Percentiles rank a stretch among this genome's conserved stretches.
These are phyloP conservation scores for Hydriomena furcata DNA, from an alignment of 2,888 invertebrate genomes.

Conservation along the genomic window DNA sequence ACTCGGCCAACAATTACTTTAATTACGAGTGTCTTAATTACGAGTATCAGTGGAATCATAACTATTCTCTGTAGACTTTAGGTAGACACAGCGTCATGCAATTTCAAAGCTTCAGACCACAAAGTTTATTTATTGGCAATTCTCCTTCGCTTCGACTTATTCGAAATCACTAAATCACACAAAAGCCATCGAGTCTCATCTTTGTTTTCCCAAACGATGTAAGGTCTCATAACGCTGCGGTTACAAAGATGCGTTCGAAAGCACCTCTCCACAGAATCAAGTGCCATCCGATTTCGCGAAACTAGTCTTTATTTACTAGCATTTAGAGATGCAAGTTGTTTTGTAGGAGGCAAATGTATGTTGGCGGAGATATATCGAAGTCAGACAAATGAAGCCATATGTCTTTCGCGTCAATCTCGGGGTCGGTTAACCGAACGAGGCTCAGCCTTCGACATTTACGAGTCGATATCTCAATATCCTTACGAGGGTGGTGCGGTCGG, in stretches of 20 bases:
- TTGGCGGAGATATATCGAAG: slow-evolving; percentile 72
- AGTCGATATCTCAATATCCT: slow-evolving; percentile 81
- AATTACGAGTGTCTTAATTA: no score
- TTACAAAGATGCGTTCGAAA: slow-evolving; percentile 64
- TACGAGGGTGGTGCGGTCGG: slow-evolving; percentile 60
- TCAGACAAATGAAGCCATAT: slow-evolving; percentile 80
- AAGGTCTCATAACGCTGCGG: slow-evolving; percentile 75
- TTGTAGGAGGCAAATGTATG: slow-evolving; percentile 21
- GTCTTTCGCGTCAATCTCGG: slow-evolving; percentile 67
- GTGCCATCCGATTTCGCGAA: slow-evolving; percentile 22
- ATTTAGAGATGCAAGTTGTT: slow-evolving; percentile 13
- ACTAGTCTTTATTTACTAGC: slow-evolving; percentile 33
- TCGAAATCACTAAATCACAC: slow-evolving; percentile 61
- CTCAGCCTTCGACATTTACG: slow-evolving; percentile 71
- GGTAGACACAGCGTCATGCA: slow-evolving; percentile 21
- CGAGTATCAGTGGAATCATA: no score
- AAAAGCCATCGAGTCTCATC: slow-evolving; percentile 65
- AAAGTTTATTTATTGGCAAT: slow-evolving; percentile 27
- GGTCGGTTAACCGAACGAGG: slow-evolving; percentile 71
- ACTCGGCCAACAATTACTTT: no score
- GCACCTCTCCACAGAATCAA: slow-evolving; percentile 34
- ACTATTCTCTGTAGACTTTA: slow-evolving; percentile 12
- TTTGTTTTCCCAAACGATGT: slow-evolving; percentile 73
- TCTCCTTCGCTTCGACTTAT: slow-evolving; percentile 26
- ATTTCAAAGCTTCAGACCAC: slow-evolving; percentile 21